phyloP scores from a whole-genome alignment of 2,797 vertebrate species.

The Sebastes elongatus region DNA sequence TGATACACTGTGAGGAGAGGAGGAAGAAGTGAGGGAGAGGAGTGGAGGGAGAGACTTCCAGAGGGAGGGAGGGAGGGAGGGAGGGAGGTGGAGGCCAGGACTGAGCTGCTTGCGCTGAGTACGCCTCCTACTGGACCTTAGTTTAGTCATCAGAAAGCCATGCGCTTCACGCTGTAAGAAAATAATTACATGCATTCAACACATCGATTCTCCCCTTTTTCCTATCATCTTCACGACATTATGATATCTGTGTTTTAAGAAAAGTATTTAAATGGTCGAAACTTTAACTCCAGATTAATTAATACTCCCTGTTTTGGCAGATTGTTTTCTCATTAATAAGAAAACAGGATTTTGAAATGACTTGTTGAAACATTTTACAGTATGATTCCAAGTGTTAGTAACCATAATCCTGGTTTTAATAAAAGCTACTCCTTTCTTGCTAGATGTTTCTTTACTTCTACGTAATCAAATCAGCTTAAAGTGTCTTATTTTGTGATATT shows the following conservation, averaged over 20 bases:
- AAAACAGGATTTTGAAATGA: neutral
- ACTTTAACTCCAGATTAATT: neutral
- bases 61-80: conserved; percentile 16
- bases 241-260: neutral
- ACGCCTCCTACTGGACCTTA: conserved; percentile 75
- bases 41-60: conserved; percentile 53
- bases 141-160: conserved; percentile 33
- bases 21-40: conserved; percentile 66
- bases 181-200: neutral
- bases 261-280: neutral
- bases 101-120: conserved; percentile 55
- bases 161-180: conserved; percentile 2
- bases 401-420: neutral
- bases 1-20: conserved; percentile 78
- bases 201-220: neutral
- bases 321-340: neutral
- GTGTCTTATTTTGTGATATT: neutral
- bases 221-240: neutral
- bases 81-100: conserved; percentile 42
- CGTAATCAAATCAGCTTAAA: neutral
- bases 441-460: neutral
- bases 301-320: too few relatives aligned
- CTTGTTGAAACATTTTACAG: neutral
- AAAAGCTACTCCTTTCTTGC: neutral
- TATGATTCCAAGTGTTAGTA: neutral